Evolutionary conservation across 1,140 invertebrate species (phyloP), one percentile per base, ranked within the genome.

Genomic region (Scaptodrosophila lebanonensis): DNA sequence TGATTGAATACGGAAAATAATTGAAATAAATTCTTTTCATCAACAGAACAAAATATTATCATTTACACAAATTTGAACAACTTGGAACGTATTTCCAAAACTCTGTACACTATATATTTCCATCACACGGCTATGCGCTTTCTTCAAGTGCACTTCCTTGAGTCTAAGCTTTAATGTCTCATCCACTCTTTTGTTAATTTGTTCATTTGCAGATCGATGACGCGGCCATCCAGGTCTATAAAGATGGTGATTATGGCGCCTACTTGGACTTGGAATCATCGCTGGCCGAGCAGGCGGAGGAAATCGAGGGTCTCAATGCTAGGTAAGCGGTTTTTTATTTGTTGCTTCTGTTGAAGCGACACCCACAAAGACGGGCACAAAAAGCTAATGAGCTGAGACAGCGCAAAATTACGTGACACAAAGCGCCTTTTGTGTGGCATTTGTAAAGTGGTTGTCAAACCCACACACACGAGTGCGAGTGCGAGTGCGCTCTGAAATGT

Each of bases 241-340:
- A 97, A 88, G 96, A 98, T 88, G 95, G 96, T 63, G 96, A 98
- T 87, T 98, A 95, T 88, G 96, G 96, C n/a, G 93, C 95, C 42
- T 98, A 98, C 88, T 88, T 99, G 87, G 97, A 99, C 88, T 90
- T 98, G 83, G 97, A 98, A 87, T 95, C 95, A 15, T 95, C 96
- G 22, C 93, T 99, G 66, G 95, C 93, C 73, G 97, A 99, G 88
- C 97, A 98, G 86, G 92, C 94, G 60, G 97, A 98, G 85, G 97
- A 99, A 86, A 93, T 98, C 69, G 97, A 98, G 87, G 96, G 95
- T 59, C 95, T 98, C 79, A 93, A 94, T 86, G 92, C 94, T 83
- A 97, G 95, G 97, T 99, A 88, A 95, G 93, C 65, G 93, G 16
- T 15, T n/a, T n/a, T n/a, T n/a, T n/a, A n/a, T n/a, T n/a, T 17